A percentile compares a stretch with the other conserved stretches of the same genome.
Conservation (phyloP, 2,888 invertebrate species). For the Amblyjoppa fuscipennis region DNA sequence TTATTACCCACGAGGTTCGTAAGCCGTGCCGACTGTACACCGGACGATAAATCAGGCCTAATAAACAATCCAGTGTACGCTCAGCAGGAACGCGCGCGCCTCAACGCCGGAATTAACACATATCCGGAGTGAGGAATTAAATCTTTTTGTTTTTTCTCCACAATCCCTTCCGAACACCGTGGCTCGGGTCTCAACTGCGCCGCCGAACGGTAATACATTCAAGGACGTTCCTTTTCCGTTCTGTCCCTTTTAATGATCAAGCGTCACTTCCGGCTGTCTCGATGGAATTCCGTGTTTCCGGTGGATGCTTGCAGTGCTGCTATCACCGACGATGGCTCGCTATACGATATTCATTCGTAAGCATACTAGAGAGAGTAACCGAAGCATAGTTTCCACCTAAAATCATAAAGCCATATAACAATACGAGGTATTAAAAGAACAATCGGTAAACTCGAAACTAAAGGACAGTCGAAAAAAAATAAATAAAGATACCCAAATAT, state of each 20-base stretch:
- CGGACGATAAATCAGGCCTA: slow-evolving; percentile 73
- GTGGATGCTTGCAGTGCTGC: not conserved
- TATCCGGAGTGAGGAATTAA: slow-evolving; percentile 55
- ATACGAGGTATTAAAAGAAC: not conserved
- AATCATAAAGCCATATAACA: not conserved
- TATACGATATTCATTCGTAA: too few relatives aligned
- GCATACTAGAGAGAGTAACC: not conserved
- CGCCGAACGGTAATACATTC: slow-evolving; percentile 35
- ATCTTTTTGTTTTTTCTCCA: slow-evolving; percentile 27
- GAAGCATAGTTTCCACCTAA: not conserved
- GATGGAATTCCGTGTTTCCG: slow-evolving; percentile 48
- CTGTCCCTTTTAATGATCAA: slow-evolving; percentile 41
- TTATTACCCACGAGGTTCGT: slow-evolving; percentile 62
- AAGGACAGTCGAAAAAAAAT: too few relatives aligned
- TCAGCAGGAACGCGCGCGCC: slow-evolving; percentile 20
- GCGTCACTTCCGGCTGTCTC: slow-evolving; percentile 55
- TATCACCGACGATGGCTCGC: not conserved
- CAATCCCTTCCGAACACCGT: slow-evolving; percentile 15
- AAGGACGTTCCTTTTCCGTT: slow-evolving; percentile 57
- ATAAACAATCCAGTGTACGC: slow-evolving; percentile 72
- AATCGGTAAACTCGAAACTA: not conserved
- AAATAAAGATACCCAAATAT: not conserved
- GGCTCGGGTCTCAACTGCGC: slow-evolving; percentile 4
- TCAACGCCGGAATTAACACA: slow-evolving; percentile 46
- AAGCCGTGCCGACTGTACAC: slow-evolving; percentile 39